Evolutionary conservation across 2,888 invertebrate genomes (phyloP), one percentile per base, ranked within the genome.

Genomic region (Limnephilus lunatus): DNA sequence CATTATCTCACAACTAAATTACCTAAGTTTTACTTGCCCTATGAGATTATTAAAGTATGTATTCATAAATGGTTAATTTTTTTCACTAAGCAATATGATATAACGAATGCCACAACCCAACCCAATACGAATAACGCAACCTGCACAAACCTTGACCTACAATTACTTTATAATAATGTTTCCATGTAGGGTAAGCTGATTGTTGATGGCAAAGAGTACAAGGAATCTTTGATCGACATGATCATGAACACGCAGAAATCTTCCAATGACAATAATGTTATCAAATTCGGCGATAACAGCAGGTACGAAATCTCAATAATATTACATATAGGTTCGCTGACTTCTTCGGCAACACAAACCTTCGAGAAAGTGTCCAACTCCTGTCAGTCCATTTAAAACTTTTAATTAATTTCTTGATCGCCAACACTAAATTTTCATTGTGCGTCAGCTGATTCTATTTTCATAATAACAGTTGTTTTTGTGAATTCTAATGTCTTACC

Each of bases 251-350:
- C 99, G 0, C 99, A 99, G 95, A 95, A 97, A 9, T 95, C 96
- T 94, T 98, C 98, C 14, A 99, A 99, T 95, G 95, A 96, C 32
- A 99, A 99, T 95, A 99, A 99, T 96, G 98, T 99, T 25, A 99
- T 99, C 94, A 99, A 99, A 95, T 99, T 99, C 95, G 98, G 98
- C 94, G 99, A 99, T 95, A 99, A 99, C 95, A 99, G 99, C 96
- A 98, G 98, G 98, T 98, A 80, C 3, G 3, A 12, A 86, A 15
- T 86, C 11, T 44, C 30, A 30, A 80, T 31, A 32, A 39, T 44
- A 39, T 39, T 39, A 44, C 4, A 25, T 9, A 14, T 31, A 31
- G 35, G 19, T 68, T 7, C 25, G 4, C 25, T 68, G 7, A 68
- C 25, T 68, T 68, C 68, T 19, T 25, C 3, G 25, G 19, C 25